phyloP scores from a whole-genome alignment of 2,113 vertebrate genomes.

The Tenebrosternarchus preto region DNA sequence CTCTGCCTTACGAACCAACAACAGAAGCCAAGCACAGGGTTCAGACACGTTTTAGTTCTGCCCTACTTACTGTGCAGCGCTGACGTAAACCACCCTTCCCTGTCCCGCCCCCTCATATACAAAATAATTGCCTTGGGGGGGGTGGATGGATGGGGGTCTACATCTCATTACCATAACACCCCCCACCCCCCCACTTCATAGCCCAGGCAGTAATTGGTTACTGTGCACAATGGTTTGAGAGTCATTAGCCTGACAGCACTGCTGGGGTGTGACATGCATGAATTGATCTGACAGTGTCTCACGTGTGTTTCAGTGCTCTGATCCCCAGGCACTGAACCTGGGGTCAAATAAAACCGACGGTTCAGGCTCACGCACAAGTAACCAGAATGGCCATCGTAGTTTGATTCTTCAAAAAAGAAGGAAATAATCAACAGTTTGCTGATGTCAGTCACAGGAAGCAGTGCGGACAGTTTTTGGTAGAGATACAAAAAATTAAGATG shows the following conservation, averaged over 20 bases:
- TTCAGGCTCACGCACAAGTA: not conserved
- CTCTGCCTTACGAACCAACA: not conserved
- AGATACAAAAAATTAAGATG: not conserved
- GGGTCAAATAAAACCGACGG: not conserved
- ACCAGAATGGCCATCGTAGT: not conserved
- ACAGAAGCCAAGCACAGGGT: not conserved
- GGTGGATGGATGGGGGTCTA: not conserved
- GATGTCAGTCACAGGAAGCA: not conserved
- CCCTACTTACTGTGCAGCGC: conserved; percentile 1
- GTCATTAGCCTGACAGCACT: conserved; percentile 8
- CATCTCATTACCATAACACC: conserved; percentile 6
- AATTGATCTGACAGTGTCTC: conserved; percentile 32
- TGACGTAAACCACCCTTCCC: conserved; percentile 40
- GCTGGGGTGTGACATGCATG: conserved; percentile 1
- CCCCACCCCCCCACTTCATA: not conserved
- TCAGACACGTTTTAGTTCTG: conserved; percentile 38
- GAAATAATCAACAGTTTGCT: not conserved
- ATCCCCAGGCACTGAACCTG: not conserved
- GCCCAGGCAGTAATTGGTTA: conserved; percentile 45
- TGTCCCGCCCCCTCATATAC: conserved; percentile 12
- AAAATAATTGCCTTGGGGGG: conserved; percentile 3
- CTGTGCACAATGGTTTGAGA: conserved; percentile 29
- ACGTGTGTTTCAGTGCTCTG: not conserved
- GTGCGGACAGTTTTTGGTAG: not conserved
- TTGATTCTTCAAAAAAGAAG: not conserved